Evolutionary conservation across 2,797 vertebrate genomes (phyloP).

Genomic region (Coendou prehensilis): DNA sequence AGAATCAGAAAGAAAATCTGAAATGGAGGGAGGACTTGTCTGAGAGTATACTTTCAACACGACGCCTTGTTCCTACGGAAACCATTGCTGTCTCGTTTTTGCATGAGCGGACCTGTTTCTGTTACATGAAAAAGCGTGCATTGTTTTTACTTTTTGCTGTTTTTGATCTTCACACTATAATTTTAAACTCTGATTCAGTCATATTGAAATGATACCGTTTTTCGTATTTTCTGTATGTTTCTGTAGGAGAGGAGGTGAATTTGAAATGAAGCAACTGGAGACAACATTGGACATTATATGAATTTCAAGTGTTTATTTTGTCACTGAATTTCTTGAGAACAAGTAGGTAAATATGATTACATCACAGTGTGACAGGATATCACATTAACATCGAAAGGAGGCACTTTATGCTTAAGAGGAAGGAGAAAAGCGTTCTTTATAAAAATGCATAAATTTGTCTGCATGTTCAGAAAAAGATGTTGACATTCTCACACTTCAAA

Average conservation of each 20-base stretch:
- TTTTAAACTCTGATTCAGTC: background rate
- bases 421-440: background rate
- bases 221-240: background rate
- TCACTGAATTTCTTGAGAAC: background rate
- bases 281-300: background rate
- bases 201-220: slow-evolving; percentile 36
- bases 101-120: slow-evolving; percentile 70
- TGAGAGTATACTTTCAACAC: slow-evolving; percentile 57
- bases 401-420: background rate
- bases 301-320: slow-evolving; percentile 29
- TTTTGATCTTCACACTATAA: slow-evolving; percentile 20
- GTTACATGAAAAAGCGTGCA: slow-evolving; percentile 60
- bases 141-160: background rate
- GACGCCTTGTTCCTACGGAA: slow-evolving; percentile 81
- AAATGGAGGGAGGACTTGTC: slow-evolving; percentile 47
- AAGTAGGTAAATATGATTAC: background rate
- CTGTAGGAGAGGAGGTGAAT: background rate
- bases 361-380: background rate
- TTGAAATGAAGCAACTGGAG: background rate
- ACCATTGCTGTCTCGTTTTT: slow-evolving; percentile 74
- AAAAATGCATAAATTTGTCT: slow-evolving; percentile 1
- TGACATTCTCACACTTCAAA: background rate
- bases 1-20: slow-evolving; percentile 68
- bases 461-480: background rate
- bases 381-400: background rate